These are phyloP conservation scores for Syndactyla subalaris DNA, from an alignment of 2,797 vertebrate species.

Conservation along the genomic window DNA sequence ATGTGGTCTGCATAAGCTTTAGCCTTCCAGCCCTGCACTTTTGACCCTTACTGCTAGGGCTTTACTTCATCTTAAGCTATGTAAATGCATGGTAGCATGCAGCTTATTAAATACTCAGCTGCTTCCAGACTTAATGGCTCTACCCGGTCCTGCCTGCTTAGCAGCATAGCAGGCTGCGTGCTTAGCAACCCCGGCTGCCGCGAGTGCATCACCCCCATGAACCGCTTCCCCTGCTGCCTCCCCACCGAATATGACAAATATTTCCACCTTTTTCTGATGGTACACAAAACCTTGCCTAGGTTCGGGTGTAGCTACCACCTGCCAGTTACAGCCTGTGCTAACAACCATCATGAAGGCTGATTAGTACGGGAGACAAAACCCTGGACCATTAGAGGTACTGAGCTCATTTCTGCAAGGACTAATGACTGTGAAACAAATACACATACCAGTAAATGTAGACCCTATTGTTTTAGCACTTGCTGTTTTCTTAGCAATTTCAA, in stretches of 20 bases:
- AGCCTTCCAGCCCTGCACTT: constrained; percentile 30
- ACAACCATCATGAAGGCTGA: background rate
- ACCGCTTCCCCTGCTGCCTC: background rate
- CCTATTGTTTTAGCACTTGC: background rate
- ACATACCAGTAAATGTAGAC: background rate
- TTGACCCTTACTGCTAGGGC: constrained; percentile 33
- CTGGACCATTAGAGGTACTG: background rate
- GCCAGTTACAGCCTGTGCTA: background rate
- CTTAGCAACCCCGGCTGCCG: constrained; percentile 26
- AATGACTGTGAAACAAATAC: background rate
- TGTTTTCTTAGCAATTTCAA: background rate
- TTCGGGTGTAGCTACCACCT: background rate
- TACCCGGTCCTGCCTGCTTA: background rate
- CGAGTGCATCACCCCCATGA: background rate
- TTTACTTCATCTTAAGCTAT: constrained; percentile 29
- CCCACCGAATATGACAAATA: fast-evolving
- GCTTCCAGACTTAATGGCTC: constrained; percentile 25
- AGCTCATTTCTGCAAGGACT: background rate
- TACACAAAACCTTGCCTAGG: background rate
- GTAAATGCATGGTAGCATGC: constrained; percentile 28
- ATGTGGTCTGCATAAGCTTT: background rate
- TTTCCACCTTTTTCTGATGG: background rate
- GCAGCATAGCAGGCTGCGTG: constrained; percentile 4
- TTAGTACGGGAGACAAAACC: background rate
- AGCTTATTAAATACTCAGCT: constrained; percentile 43